Conservation (phyloP, 2,113 vertebrate species). For the Cephalopholis sonnerati region DNA sequence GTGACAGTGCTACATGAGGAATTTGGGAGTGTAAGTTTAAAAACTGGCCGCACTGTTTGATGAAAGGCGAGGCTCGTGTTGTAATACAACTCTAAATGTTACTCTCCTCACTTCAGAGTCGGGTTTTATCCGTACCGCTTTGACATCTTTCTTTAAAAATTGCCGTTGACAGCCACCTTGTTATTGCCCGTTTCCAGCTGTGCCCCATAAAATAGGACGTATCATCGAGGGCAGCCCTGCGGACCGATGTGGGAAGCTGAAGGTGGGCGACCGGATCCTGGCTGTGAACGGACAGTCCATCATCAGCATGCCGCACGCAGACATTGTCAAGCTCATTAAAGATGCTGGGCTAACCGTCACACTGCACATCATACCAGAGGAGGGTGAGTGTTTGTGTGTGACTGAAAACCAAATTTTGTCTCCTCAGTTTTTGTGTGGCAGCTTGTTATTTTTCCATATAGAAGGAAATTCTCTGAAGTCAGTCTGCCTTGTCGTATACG, state of each 20-base stretch:
- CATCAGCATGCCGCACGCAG: conserved; percentile 99
- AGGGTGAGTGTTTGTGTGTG: conserved; percentile 88
- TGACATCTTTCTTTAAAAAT: conserved; percentile 23
- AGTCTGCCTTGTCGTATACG: not conserved
- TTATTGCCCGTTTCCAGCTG: conserved; percentile 84
- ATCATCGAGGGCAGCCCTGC: conserved; percentile 99
- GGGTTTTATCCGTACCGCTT: conserved; percentile 6
- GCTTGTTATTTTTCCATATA: conserved; percentile 8
- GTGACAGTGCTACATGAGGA: not conserved
- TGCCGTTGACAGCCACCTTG: not conserved
- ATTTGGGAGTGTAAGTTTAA: conserved; percentile 4
- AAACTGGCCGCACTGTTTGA: not conserved
- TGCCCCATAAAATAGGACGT: conserved; percentile 98
- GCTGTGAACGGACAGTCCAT: conserved; percentile 99
- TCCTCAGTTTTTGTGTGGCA: not conserved
- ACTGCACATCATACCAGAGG: conserved; percentile 98
- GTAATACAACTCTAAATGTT: conserved; percentile 2
- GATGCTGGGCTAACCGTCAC: conserved; percentile 97
- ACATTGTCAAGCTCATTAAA: conserved; percentile 99
- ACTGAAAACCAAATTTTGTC: not conserved
- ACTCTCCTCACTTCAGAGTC: not conserved
- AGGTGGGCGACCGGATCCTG: conserved; percentile 99
- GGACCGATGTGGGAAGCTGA: conserved; percentile 96
- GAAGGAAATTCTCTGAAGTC: not conserved
- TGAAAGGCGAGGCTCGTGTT: not conserved